These are phyloP conservation scores for Erythrolamprus reginae DNA, from an alignment of 2,113 vertebrate genomes.

Conservation along the genomic window DNA sequence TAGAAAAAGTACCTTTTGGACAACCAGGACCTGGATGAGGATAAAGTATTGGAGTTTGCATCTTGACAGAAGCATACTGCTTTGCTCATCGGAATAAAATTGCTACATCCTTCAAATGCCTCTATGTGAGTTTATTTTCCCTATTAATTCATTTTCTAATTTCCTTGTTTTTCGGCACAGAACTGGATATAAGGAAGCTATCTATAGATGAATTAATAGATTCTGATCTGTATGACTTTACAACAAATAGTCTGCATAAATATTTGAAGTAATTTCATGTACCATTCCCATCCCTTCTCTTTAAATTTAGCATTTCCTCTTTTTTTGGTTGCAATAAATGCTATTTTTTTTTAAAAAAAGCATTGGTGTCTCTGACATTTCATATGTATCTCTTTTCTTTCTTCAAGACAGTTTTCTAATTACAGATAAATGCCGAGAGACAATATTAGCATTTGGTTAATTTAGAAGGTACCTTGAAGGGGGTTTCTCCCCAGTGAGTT, in stretches of 20 bases:
- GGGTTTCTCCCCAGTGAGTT: constrained; percentile 40
- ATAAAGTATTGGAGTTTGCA: not conserved
- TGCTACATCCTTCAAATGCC: not conserved
- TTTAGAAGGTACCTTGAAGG: constrained; percentile 55
- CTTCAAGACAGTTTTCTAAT: constrained; percentile 51
- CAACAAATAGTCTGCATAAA: not conserved
- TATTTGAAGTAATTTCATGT: not conserved
- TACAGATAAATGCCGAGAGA: constrained; percentile 45
- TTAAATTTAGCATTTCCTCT: not conserved
- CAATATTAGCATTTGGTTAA: constrained; percentile 48
- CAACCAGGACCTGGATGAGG: not conserved
- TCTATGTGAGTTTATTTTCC: not conserved
- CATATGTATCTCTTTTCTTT: constrained; percentile 24
- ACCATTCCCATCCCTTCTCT: not conserved
- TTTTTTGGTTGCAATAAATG: constrained; percentile 14
- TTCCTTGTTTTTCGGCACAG: not conserved
- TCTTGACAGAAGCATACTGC: not conserved
- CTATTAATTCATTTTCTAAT: not conserved
- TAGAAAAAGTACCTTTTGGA: not conserved
- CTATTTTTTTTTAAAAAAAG: constrained; percentile 17
- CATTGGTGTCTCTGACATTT: constrained; percentile 1
- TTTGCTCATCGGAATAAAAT: not conserved
- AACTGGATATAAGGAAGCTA: not conserved
- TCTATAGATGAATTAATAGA: not conserved
- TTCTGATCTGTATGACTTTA: not conserved